Evolutionary conservation across 2,113 vertebrate species (phyloP).

Genomic region (Epinephelus cyanopodus): DNA sequence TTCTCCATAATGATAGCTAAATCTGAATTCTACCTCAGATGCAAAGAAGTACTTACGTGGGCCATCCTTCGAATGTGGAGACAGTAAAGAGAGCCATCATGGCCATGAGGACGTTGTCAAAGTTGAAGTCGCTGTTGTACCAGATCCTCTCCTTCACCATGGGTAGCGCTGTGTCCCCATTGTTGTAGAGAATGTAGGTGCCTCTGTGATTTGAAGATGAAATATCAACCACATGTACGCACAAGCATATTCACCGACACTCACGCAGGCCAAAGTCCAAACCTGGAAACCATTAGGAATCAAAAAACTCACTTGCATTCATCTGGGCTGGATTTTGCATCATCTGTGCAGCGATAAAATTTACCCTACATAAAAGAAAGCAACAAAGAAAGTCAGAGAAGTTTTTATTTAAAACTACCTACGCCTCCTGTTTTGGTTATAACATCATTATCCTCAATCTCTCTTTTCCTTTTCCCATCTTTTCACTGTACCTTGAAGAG

Average conservation of each 20-base stretch:
- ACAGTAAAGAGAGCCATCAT: constrained; percentile 99
- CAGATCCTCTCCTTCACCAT: constrained; percentile 92
- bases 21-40: not conserved
- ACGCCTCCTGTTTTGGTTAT: not conserved
- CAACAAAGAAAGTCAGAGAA: not conserved
- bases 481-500: constrained; percentile 91
- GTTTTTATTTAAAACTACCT: no score
- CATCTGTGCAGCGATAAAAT: constrained; percentile 97
- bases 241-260: not conserved
- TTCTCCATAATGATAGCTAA: not conserved
- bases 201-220: constrained; percentile 79
- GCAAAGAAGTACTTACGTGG: constrained; percentile 87
- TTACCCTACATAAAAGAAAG: constrained; percentile 87
- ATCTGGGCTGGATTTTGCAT: constrained; percentile 94
- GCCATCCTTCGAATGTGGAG: constrained; percentile 99
- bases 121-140: constrained; percentile 98
- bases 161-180: constrained; percentile 92
- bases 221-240: not conserved
- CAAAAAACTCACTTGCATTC: constrained; percentile 91
- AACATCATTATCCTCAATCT: not conserved
- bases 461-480: not conserved
- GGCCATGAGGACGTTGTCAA: constrained; percentile 96
- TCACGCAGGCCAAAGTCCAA: not conserved
- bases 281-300: not conserved
- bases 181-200: constrained; percentile 95